Conservation (phyloP, 2,888 invertebrate genomes). For the Tribolium freemani region DNA sequence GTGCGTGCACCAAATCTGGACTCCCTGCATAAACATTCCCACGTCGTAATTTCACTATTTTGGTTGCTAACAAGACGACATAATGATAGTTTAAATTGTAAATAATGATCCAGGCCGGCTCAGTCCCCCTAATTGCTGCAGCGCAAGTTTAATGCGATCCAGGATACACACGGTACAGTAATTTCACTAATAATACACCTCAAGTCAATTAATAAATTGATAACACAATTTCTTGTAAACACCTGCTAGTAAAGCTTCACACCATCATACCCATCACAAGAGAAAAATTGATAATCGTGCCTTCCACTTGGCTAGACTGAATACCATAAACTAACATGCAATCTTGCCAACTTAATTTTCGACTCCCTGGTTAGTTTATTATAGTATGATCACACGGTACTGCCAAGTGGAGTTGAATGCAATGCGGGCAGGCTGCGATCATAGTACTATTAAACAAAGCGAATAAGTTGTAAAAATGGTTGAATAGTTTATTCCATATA, state of each 20-base stretch:
- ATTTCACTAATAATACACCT: conserved; percentile 21
- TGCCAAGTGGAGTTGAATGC: too few species aligned
- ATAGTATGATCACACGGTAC: too few species aligned
- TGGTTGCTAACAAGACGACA: conserved; percentile 14
- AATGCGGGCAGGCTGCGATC: too few species aligned
- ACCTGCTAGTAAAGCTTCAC: conserved; percentile 5
- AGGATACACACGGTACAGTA: background rate
- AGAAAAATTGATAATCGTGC: too few species aligned
- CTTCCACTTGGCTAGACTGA: too few species aligned
- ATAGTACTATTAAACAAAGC: too few species aligned
- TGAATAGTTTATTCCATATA: background rate
- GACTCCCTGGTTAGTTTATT: too few species aligned
- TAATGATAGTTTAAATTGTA: conserved; percentile 33
- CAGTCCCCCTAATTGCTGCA: conserved; percentile 12
- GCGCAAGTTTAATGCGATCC: conserved; percentile 15
- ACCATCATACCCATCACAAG: background rate
- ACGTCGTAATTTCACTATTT: conserved; percentile 15
- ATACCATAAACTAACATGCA: too few species aligned
- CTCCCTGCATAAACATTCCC: conserved; percentile 6
- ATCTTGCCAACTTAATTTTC: too few species aligned
- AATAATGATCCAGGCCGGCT: conserved; percentile 19
- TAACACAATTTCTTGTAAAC: conserved; percentile 2
- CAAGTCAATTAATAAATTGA: conserved; percentile 12
- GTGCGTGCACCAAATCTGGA: background rate
- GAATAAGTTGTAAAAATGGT: background rate